phyloP scores from a whole-genome alignment of 2,113 vertebrate genomes.

The Scomber colias region DNA sequence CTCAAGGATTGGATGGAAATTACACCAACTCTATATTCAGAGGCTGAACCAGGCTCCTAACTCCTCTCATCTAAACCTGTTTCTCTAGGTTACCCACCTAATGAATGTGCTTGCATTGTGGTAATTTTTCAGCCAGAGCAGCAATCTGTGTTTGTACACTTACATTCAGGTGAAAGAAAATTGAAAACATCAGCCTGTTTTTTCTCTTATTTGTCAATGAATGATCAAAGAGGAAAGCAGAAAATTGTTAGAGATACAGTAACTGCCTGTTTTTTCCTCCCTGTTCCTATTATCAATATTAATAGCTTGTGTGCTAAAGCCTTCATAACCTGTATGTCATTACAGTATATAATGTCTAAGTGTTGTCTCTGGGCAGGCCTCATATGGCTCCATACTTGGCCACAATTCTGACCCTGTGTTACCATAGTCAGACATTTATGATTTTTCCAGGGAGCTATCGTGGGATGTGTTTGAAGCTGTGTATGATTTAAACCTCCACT shows the following conservation, averaged over 20 bases:
- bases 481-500: slow-evolving; percentile 55
- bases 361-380: slow-evolving; percentile 55
- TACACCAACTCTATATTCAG: slow-evolving; percentile 76
- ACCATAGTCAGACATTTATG: slow-evolving; percentile 51
- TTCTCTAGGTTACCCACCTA: slow-evolving; percentile 26
- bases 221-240: neutral
- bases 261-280: neutral
- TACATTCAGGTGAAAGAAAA: neutral
- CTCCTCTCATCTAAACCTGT: slow-evolving; percentile 42
- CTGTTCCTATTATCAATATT: slow-evolving; percentile 1
- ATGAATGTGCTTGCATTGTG: slow-evolving; percentile 8
- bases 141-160: neutral
- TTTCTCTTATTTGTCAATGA: neutral
- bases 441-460: slow-evolving; percentile 30
- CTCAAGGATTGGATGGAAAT: slow-evolving; percentile 78
- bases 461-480: slow-evolving; percentile 47
- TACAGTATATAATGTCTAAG: slow-evolving; percentile 10
- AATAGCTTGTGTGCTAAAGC: neutral
- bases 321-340: neutral
- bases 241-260: neutral
- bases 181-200: neutral
- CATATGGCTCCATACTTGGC: slow-evolving; percentile 46
- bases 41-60: slow-evolving; percentile 39
- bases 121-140: neutral
- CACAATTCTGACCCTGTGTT: slow-evolving; percentile 53